phyloP scores from a whole-genome alignment of 2,113 vertebrate species.

The Suricata suricatta region DNA sequence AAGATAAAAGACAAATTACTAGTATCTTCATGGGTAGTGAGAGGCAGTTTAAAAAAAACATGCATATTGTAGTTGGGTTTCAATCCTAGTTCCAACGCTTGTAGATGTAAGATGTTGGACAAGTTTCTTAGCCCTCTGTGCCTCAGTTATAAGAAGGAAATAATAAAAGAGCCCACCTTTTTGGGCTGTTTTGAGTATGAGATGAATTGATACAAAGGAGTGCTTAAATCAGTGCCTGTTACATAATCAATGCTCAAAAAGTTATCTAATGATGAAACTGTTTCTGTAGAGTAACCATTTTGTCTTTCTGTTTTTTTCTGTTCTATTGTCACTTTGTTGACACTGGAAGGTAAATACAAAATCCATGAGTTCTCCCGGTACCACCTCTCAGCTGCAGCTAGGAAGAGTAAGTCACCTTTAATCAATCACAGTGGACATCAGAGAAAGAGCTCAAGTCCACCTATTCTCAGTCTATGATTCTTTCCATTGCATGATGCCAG shows the following conservation, averaged over 20 bases:
- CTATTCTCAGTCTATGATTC: background rate
- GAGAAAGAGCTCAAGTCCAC: background rate
- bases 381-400: background rate
- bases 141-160: background rate
- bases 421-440: background rate
- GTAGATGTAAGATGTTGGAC: background rate
- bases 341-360: background rate
- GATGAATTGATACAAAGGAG: background rate
- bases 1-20: background rate
- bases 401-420: background rate
- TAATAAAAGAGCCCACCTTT: background rate
- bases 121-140: background rate
- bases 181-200: background rate
- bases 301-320: background rate
- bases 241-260: background rate
- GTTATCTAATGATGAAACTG: background rate
- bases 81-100: background rate
- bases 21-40: background rate
- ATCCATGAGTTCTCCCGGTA: background rate
- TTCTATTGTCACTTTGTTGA: background rate
- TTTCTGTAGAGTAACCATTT: background rate
- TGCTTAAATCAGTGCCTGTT: background rate
- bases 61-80: background rate
- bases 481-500: background rate
- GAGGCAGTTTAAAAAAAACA: background rate